A percentile compares a stretch with the other conserved stretches of the same genome.
Evolutionary conservation across 2,888 invertebrate species (phyloP).

Genomic region (Trissolcus japonicus): DNA sequence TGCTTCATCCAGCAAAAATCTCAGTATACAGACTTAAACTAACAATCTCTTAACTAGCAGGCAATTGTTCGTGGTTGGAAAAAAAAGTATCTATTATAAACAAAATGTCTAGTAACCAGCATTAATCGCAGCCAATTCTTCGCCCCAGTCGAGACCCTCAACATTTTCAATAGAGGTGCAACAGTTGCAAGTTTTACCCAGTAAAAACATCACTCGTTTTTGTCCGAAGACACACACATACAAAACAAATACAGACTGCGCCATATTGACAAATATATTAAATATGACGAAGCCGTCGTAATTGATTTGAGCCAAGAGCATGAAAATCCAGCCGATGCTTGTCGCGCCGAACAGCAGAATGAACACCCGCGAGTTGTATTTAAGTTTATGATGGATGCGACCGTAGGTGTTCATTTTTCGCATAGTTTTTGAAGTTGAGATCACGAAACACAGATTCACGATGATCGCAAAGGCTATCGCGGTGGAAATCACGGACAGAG

Average conservation of each 20-base stretch:
- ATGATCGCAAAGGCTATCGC: conserved; percentile 88
- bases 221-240: conserved; percentile 88
- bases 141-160: conserved; percentile 89
- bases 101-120: conserved; percentile 77
- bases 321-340: conserved; percentile 86
- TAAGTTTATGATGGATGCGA: conserved; percentile 90
- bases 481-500: conserved; percentile 88
- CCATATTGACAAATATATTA: conserved; percentile 85
- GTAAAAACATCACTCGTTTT: conserved; percentile 86
- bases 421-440: conserved; percentile 87
- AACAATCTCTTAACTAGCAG: background rate
- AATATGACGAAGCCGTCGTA: conserved; percentile 85
- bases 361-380: conserved; percentile 90
- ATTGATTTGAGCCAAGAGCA: conserved; percentile 85
- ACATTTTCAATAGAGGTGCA: conserved; percentile 80
- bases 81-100: background rate
- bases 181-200: conserved; percentile 85
- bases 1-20: too few species aligned
- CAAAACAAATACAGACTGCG: conserved; percentile 85
- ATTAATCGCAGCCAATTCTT: conserved; percentile 92
- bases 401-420: conserved; percentile 90
- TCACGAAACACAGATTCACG: conserved; percentile 87
- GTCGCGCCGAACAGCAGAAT: conserved; percentile 85
- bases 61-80: background rate
- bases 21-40: background rate